Conservation (phyloP, 1,140 invertebrate species). For the Schlechtendalia chinensis region DNA sequence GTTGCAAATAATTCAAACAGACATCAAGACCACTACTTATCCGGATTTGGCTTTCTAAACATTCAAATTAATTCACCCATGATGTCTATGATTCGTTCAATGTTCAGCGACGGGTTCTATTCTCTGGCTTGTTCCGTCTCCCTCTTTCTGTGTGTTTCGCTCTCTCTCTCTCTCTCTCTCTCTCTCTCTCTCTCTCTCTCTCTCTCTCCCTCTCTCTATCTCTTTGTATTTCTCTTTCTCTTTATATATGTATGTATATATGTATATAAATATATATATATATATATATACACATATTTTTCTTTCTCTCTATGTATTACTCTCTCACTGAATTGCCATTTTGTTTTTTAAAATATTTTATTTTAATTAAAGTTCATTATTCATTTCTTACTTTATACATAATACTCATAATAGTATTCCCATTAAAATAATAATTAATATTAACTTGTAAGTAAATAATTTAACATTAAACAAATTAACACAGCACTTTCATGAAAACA, state of each 20-base stretch:
- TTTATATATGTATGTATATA: too few relatives aligned
- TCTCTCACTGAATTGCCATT: too few relatives aligned
- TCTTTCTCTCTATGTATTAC: too few relatives aligned
- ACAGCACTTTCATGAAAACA: not conserved
- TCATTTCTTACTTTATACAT: constrained; percentile 6
- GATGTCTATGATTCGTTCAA: not conserved
- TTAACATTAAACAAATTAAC: not conserved
- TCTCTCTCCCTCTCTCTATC: not conserved
- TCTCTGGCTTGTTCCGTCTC: not conserved
- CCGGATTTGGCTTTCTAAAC: not conserved
- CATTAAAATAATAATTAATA: not conserved
- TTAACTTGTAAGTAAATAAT: not conserved
- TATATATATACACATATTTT: too few relatives aligned
- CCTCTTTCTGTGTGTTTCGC: not conserved
- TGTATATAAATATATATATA: too few relatives aligned
- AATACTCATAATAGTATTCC: not conserved
- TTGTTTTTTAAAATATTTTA: not conserved
- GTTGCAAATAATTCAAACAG: not conserved
- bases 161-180: not conserved
- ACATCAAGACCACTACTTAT: not conserved
- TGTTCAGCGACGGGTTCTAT: not conserved
- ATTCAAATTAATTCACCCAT: constrained; percentile 21
- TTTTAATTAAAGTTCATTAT: constrained; percentile 21
- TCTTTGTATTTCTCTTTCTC: too few relatives aligned
- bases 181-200: too few relatives aligned